Evolutionary conservation across 2,797 vertebrate genomes (phyloP), one percentile per base, ranked within the genome.

Genomic region (Gallinago solitaria): DNA sequence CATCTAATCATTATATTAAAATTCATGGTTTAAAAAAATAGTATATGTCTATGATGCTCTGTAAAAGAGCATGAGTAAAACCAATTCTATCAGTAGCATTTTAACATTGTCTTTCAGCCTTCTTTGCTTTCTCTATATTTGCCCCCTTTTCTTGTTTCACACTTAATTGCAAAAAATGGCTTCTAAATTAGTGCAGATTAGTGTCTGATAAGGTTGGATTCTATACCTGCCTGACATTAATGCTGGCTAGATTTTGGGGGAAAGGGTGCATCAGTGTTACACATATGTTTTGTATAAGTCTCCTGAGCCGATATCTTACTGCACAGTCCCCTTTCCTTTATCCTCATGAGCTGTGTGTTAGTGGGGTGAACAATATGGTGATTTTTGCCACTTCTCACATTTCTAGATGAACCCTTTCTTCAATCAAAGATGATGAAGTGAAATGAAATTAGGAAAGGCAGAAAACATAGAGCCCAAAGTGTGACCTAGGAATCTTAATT

Each of bases 401-500:
- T 92, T 96, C 92, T 96, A 90, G 96, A 95, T 83, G 93, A 98
- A 80, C 80, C 35, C 41, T 54, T 84, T 93, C 92, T 97, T 91
- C 68, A n/a, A 59, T 92, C 63, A 83, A 91, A 96, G 81, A 96
- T 76, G 83, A 97, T 83, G 67, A 97, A 95, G 74, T 96, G 83
- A 94, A 97, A 96, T 95, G 94, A 97, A 98, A 97, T 97, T 96
- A 96, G 94, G 93, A 98, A 96, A 98, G 95, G 93, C 97, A 97
- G 96, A 97, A 98, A 97, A 96, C 65, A 95, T 71, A 94, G 97
- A 97, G 93, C 82, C 92, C 89, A 94, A 97, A 97, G 96, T 97
- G 94, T 98, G 96, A 98, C 97, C 98, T 97, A 97, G 97, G 98
- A 98, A 98, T 98, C 95, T 98, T 98, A 97, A 98, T 98, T 98